phyloP scores from a whole-genome alignment of 2,888 invertebrate genomes.

The Dinocampus coccinellae region DNA sequence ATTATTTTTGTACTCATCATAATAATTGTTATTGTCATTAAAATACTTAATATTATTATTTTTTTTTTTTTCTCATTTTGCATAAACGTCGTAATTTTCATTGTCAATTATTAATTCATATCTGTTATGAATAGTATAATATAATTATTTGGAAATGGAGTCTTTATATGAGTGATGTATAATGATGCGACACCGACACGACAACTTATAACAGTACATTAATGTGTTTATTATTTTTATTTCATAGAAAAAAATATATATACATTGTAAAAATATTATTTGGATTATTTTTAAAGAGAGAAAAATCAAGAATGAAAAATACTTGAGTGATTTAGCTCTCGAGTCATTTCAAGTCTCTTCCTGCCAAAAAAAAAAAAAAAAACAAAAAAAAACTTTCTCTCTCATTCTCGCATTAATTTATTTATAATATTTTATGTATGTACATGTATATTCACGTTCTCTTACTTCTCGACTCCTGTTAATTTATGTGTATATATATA shows the following conservation, averaged over 20 bases:
- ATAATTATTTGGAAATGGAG: not conserved
- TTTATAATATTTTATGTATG: not conserved
- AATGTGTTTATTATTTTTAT: not conserved
- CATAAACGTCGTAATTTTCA: too few relatives aligned
- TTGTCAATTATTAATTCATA: not conserved
- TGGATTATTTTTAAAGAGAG: not conserved
- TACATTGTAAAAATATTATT: not conserved
- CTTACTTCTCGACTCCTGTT: constrained; percentile 8
- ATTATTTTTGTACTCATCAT: constrained; percentile 1
- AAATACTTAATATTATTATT: not conserved
- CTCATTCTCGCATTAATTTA: constrained; percentile 29
- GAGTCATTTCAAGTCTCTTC: constrained; percentile 21
- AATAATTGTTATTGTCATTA: not conserved
- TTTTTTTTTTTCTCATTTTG: not conserved
- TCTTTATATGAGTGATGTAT: not conserved
- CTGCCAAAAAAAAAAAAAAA: too few relatives aligned
- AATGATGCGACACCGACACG: not conserved
- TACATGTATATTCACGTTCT: not conserved
- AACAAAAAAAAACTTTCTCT: constrained; percentile 39
- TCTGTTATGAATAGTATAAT: not conserved
- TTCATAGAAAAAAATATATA: not conserved
- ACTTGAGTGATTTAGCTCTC: constrained; percentile 7
- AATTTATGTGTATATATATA: constrained; percentile 12
- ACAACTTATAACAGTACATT: not conserved
- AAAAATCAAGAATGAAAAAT: not conserved